Conservation (phyloP, 2,797 vertebrate genomes). For the Choloepus didactylus region DNA sequence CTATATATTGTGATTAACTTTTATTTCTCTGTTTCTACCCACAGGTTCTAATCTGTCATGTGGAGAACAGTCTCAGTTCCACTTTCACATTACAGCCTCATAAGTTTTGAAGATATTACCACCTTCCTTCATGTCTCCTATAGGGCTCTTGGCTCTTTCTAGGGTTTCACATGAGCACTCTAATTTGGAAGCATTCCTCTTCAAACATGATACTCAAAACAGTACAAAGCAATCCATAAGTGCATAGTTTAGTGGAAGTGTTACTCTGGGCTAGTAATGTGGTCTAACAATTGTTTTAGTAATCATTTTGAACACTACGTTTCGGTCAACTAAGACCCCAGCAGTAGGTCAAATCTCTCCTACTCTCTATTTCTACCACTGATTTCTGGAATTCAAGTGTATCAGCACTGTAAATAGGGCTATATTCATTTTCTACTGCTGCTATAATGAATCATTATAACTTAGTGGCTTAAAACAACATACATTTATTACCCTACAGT, state of each 20-base stretch:
- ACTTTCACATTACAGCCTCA: neutral
- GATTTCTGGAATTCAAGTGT: conserved; percentile 19
- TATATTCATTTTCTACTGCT: neutral
- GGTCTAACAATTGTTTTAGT: neutral
- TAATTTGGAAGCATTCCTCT: neutral
- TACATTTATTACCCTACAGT: no score
- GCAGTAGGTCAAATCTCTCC: neutral
- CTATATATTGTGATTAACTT: conserved; percentile 3
- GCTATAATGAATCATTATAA: no score
- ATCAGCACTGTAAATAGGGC: neutral
- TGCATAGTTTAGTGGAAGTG: neutral
- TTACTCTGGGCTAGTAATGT: neutral
- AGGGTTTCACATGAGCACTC: neutral
- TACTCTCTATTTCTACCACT: neutral
- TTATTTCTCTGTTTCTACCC: neutral
- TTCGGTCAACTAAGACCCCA: neutral
- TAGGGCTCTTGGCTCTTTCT: neutral
- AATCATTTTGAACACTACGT: conserved; percentile 5
- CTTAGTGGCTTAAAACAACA: no score
- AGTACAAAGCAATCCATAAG: neutral
- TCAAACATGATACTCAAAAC: neutral
- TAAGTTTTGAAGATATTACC: neutral
- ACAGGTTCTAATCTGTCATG: neutral
- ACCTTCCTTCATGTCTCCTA: neutral
- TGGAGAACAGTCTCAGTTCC: neutral